phyloP scores from a whole-genome alignment of 2,797 vertebrate species.

The Chelidonichthys spinosus region DNA sequence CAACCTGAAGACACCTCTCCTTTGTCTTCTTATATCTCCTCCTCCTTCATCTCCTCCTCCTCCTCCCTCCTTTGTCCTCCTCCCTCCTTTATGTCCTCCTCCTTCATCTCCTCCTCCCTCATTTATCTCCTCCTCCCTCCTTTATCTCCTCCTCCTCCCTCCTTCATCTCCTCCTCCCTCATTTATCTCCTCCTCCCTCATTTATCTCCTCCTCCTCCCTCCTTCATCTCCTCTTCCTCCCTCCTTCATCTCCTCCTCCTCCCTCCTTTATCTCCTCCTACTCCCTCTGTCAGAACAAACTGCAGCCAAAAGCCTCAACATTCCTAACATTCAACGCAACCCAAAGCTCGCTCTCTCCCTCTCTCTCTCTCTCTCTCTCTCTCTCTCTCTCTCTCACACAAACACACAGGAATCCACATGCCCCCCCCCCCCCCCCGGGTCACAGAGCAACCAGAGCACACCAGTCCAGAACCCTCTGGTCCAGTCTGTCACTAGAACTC shows the following conservation, averaged over 20 bases:
- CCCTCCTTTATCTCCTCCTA: conserved; percentile 8
- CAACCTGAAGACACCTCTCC: no score
- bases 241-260: background rate
- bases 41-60: no score
- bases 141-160: background rate
- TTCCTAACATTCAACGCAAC: conserved; percentile 80
- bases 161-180: background rate
- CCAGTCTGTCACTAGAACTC: no score
- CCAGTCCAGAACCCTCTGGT: no score
- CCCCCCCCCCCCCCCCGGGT: background rate
- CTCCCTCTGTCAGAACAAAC: conserved; percentile 62
- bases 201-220: background rate
- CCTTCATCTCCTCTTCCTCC: background rate
- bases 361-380: conserved; percentile 12
- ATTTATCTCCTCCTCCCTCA: conserved; percentile 2
- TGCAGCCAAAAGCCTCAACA: conserved; percentile 75
- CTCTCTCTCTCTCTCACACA: conserved; percentile 25
- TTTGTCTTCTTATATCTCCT: no score
- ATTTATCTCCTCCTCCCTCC: conserved; percentile 4
- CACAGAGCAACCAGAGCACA: no score
- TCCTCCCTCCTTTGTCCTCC: no score
- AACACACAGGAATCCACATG: conserved; percentile 71
- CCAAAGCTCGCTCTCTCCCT: conserved; percentile 43
- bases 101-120: conserved; percentile 13
- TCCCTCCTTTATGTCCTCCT: conserved; percentile 20